Base-by-base conservation (phyloP, 2,797 vertebrate genomes). In the Sebastes oblongus region DNA sequence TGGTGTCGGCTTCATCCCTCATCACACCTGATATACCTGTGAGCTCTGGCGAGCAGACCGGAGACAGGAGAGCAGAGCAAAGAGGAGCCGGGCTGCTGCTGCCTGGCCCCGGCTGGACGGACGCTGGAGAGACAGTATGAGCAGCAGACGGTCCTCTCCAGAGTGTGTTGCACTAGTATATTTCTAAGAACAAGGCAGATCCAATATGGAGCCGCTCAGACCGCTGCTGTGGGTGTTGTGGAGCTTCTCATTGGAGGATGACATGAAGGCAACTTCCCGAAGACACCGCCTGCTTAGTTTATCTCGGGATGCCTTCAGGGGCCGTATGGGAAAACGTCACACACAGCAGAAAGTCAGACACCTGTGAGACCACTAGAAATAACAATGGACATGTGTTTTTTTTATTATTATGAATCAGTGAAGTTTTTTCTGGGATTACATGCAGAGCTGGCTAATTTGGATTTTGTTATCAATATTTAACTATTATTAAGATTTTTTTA, bases 161-260 rank as follows among this genome's bases (percentile, higher is more conserved):
- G 10, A 36, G 34, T 36, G 34, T 36, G 10, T 36, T 36, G 34
- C 34, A 36, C 34, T 36, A 36, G 34, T 36, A 12, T 36, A 67
- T 71, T 80, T 84, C 72, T 71, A 34, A 76, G 85, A 71, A 65
- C 24, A 54, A 86, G 75, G 60, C 85, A 58, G 78, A 93, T 85
- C 89, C 92, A 93, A 95, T 34, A 94, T 94, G 93, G 93, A 93
- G 90, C 92, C 89, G 81, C 75, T n/a, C 72, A 18, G 73, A 70
- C 67, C 67, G 70, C 65, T 73, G 89, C 11, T 87, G 86, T 73
- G 83, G 80, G 64, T 72, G 71, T 74, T 24, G 78, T 2, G 68
- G 65, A 77, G 88, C 75, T 30, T 84, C 87, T 89, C 64, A 95
- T 95, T 94, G 94, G 94, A 81, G 52, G 89, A 69, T 56, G 77